Evolutionary conservation across 2,797 vertebrate genomes (phyloP).

Genomic region (Strix occidentalis): DNA sequence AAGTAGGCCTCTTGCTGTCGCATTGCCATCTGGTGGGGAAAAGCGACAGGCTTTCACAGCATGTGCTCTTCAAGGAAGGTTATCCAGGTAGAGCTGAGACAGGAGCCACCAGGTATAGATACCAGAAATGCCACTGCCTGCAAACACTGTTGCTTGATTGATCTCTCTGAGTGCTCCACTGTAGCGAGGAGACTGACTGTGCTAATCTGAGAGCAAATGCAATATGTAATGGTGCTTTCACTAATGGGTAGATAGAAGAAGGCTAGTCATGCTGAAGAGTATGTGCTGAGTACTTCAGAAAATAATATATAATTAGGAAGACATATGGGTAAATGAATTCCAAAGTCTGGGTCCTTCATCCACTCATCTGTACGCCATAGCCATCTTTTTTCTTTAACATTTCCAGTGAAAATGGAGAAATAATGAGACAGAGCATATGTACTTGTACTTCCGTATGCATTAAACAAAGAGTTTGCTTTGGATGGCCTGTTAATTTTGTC

Average conservation of each 20-base stretch:
- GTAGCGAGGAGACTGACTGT: fast-evolving
- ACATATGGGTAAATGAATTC: neutral
- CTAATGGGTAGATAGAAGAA: neutral
- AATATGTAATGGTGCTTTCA: neutral
- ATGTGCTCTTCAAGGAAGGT: neutral
- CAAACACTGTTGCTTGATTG: neutral
- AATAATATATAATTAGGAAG: neutral
- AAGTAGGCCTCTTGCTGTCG: constrained; percentile 13
- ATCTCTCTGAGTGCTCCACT: neutral
- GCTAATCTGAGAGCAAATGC: neutral
- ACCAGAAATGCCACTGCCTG: neutral
- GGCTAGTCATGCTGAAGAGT: neutral
- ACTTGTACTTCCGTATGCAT: neutral
- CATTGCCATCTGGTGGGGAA: constrained; percentile 48
- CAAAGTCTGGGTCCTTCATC: neutral
- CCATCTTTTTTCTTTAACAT: neutral
- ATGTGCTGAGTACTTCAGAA: neutral
- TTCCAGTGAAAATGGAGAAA: neutral
- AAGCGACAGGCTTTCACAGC: neutral
- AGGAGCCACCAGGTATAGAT: neutral
- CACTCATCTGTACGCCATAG: neutral
- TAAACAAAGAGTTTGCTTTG: neutral
- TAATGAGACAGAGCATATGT: neutral
- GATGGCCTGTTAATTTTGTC: neutral
- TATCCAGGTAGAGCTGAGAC: neutral